Percentiles rank a stretch among this genome's conserved stretches.
Evolutionary conservation across 2,113 vertebrate species (phyloP).

Genomic region (Caretta caretta): DNA sequence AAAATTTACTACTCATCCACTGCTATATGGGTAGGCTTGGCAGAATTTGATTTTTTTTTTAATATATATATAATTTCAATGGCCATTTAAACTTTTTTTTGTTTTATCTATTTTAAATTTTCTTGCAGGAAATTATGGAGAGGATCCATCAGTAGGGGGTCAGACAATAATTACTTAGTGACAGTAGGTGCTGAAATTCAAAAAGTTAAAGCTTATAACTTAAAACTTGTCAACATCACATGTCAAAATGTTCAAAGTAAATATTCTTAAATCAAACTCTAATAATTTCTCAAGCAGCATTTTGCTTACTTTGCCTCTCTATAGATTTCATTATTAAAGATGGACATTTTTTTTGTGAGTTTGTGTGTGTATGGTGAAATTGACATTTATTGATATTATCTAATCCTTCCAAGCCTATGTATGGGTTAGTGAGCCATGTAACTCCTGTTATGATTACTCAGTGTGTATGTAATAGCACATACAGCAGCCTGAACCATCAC

Average conservation of each 20-base stretch:
- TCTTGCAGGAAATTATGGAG: neutral
- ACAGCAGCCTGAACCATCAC: neutral
- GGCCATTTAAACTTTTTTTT: neutral
- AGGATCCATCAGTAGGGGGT: neutral
- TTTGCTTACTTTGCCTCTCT: neutral
- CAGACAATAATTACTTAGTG: neutral
- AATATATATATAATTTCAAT: neutral
- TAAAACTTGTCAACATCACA: neutral
- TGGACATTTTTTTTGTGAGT: neutral
- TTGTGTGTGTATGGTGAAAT: neutral
- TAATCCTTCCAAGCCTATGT: neutral
- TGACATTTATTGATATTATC: neutral
- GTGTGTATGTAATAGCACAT: too few relatives aligned
- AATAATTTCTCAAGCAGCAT: neutral
- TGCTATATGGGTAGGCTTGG: neutral
- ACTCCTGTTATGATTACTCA: neutral
- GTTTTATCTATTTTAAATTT: neutral
- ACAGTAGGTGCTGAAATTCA: neutral
- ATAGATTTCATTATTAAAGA: neutral
- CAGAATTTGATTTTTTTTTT: neutral
- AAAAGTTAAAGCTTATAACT: neutral
- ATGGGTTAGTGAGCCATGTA: neutral
- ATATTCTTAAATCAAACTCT: neutral
- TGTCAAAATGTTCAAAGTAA: neutral
- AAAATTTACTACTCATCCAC: neutral